Evolutionary conservation across 2,888 invertebrate genomes (phyloP).

Genomic region (Drepanosiphum platanoidis): DNA sequence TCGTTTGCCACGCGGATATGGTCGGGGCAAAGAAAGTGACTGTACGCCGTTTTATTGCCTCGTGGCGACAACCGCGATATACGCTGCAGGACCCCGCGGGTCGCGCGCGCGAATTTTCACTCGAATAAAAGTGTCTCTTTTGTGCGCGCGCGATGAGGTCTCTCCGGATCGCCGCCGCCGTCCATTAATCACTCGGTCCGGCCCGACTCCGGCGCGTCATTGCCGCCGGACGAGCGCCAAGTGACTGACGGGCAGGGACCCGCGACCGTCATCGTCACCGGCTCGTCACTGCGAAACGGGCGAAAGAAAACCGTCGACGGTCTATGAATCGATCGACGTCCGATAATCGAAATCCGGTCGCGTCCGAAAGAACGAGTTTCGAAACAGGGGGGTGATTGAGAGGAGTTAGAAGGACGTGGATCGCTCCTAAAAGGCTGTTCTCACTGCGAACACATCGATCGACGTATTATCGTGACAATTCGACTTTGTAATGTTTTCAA

Average conservation of each 20-base stretch:
- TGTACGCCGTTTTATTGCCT: slow-evolving; percentile 16
- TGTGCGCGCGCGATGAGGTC: background rate
- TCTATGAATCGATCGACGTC: too few species aligned
- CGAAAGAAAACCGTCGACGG: too few species aligned
- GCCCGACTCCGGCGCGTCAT: background rate
- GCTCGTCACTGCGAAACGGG: background rate
- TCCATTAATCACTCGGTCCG: slow-evolving; percentile 48
- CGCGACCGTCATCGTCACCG: background rate
- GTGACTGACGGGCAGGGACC: too few species aligned
- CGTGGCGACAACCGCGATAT: background rate
- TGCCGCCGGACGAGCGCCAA: background rate
- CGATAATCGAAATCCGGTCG: too few species aligned
- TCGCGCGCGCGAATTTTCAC: slow-evolving; percentile 5
- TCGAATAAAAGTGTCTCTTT: slow-evolving; percentile 33
- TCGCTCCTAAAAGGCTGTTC: background rate
- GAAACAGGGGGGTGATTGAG: too few species aligned
- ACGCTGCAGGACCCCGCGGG: background rate
- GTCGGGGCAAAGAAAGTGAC: background rate
- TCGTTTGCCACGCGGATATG: background rate
- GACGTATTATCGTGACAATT: background rate
- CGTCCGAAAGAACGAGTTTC: too few species aligned
- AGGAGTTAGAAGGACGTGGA: too few species aligned
- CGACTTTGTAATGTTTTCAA: too few species aligned
- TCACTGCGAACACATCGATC: background rate
- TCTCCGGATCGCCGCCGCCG: background rate